phyloP scores from a whole-genome alignment of 2,797 vertebrate species.

The Micrastur ruficollis region DNA sequence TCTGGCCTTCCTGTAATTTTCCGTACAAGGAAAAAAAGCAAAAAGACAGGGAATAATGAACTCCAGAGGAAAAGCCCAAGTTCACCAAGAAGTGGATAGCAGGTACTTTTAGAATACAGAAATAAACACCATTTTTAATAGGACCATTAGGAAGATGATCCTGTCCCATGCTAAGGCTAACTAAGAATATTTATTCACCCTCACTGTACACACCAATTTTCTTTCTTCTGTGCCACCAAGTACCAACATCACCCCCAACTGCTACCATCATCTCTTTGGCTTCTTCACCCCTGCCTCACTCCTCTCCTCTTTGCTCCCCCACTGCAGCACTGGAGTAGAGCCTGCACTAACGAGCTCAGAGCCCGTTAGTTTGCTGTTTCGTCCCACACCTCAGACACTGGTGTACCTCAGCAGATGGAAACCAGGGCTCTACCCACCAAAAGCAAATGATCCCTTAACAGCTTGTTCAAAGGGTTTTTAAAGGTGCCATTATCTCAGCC shows the following conservation, averaged over 20 bases:
- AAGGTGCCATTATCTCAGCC: not conserved
- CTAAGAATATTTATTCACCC: not conserved
- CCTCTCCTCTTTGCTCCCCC: not conserved
- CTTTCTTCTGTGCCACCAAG: not conserved
- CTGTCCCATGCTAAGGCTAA: not conserved
- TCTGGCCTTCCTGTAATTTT: not conserved
- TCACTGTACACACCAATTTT: not conserved
- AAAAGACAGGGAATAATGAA: not conserved
- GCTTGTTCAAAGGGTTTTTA: not conserved
- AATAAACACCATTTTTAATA: not conserved
- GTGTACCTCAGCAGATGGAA: not conserved
- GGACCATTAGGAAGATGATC: not conserved
- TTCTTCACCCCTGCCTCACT: not conserved
- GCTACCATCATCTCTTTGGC: not conserved
- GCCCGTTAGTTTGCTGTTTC: not conserved
- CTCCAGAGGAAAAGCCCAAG: not conserved
- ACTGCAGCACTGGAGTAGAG: accelerated
- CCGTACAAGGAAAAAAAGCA: not conserved
- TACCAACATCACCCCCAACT: not conserved
- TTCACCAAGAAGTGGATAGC: not conserved
- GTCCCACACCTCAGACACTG: not conserved
- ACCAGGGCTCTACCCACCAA: not conserved
- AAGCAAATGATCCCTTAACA: not conserved
- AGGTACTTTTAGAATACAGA: not conserved
- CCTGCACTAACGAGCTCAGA: not conserved